Evolutionary conservation across 2,113 vertebrate genomes (phyloP).

Genomic region (Chaetura pelagica): DNA sequence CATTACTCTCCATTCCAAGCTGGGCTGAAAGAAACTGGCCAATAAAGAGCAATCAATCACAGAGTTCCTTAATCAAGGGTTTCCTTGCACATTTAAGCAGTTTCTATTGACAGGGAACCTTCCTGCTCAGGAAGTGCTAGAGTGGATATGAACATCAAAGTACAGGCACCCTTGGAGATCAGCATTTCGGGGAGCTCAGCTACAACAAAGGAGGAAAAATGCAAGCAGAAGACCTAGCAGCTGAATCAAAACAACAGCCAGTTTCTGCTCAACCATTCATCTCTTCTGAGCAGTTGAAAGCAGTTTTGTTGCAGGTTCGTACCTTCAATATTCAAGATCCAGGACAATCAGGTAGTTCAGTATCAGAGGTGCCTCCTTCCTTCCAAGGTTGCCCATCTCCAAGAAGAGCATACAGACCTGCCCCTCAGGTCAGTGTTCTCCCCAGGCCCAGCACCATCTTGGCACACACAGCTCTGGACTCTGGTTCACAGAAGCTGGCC

Average conservation of each 20-base stretch:
- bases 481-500: background rate
- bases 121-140: constrained; percentile 1
- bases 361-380: background rate
- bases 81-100: background rate
- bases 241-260: background rate
- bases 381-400: background rate
- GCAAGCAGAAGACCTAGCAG: background rate
- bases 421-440: background rate
- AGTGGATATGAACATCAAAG: constrained; percentile 4
- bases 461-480: background rate
- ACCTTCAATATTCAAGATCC: background rate
- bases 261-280: background rate
- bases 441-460: background rate
- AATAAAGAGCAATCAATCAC: constrained; percentile 2
- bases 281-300: background rate
- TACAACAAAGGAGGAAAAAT: background rate
- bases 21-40: constrained; percentile 11
- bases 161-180: background rate
- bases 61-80: constrained; percentile 25
- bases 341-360: background rate
- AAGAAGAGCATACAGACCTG: background rate
- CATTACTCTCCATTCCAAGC: background rate
- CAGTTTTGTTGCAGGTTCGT: background rate
- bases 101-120: constrained; percentile 22
- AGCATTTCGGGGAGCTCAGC: constrained; percentile 17